phyloP scores from a whole-genome alignment of 2,797 vertebrate species.

The Muscicapa comitata region DNA sequence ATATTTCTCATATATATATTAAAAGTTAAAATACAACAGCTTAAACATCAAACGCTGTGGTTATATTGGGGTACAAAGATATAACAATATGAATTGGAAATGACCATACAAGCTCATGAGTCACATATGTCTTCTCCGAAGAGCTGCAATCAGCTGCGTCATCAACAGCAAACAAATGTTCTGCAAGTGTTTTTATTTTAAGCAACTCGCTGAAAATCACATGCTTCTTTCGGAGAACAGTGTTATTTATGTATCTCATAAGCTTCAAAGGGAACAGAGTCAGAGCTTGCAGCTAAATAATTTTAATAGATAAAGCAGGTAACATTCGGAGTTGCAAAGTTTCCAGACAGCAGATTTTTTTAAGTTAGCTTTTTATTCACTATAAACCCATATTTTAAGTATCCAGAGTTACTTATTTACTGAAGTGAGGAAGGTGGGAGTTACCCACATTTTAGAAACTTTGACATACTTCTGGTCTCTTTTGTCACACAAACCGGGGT shows the following conservation, averaged over 20 bases:
- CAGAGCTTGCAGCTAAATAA: background rate
- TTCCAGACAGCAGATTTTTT: background rate
- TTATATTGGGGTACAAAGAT: background rate
- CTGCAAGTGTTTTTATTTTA: conserved; percentile 41
- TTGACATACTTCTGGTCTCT: fast-evolving
- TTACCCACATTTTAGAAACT: background rate
- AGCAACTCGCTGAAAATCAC: background rate
- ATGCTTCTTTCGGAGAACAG: background rate
- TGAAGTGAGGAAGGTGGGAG: background rate
- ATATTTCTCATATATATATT: background rate
- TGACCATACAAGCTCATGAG: background rate
- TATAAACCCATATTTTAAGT: background rate
- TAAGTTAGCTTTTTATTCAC: background rate
- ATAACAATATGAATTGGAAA: background rate
- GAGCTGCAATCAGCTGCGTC: background rate
- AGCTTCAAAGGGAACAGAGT: conserved; percentile 33
- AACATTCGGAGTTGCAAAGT: background rate
- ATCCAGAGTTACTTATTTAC: background rate
- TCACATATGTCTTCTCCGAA: background rate
- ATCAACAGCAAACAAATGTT: conserved; percentile 6
- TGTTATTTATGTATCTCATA: conserved; percentile 35
- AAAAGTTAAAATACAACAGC: background rate
- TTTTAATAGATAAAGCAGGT: background rate
- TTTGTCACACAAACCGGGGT: background rate
- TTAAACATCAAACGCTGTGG: background rate